Evolutionary conservation across 2,113 vertebrate species (phyloP).

Genomic region (Sclerurus mexicanus): DNA sequence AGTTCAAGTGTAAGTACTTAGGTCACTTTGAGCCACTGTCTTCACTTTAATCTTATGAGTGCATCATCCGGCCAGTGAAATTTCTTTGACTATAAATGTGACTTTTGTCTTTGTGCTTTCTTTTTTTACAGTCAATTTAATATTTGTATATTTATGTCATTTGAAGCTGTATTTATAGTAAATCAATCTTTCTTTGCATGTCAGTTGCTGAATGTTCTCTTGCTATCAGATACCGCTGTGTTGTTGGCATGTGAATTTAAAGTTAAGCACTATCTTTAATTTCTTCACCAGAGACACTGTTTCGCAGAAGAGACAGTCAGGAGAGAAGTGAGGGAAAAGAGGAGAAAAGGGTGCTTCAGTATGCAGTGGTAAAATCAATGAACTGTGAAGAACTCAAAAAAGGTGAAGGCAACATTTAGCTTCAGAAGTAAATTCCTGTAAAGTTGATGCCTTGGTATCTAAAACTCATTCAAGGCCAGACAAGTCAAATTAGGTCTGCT

Average conservation of each 20-base stretch:
- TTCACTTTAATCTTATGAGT: neutral
- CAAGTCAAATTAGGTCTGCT: neutral
- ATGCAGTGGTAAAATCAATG: neutral
- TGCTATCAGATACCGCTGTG: neutral
- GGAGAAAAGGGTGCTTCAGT: neutral
- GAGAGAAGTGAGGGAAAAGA: neutral
- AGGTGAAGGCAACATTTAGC: neutral
- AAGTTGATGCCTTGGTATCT: neutral
- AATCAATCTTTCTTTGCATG: neutral
- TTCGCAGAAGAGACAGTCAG: neutral
- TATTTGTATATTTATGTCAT: neutral
- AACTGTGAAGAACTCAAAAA: neutral
- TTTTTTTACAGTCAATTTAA: neutral
- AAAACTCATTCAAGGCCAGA: neutral
- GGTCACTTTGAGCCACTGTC: neutral
- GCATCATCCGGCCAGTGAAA: neutral
- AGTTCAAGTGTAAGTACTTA: neutral
- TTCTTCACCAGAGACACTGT: neutral
- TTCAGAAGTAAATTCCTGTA: neutral
- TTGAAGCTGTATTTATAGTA: neutral
- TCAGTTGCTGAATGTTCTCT: neutral
- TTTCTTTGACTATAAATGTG: neutral
- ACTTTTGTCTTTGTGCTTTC: neutral
- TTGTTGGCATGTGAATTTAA: neutral
- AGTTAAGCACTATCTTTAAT: neutral